A percentile compares a stretch with the other conserved stretches of the same genome.
Evolutionary conservation across 30 jellyfish, hydroid and myxozoan species (phyloP).

Genomic region (Hydractinia echinata): DNA sequence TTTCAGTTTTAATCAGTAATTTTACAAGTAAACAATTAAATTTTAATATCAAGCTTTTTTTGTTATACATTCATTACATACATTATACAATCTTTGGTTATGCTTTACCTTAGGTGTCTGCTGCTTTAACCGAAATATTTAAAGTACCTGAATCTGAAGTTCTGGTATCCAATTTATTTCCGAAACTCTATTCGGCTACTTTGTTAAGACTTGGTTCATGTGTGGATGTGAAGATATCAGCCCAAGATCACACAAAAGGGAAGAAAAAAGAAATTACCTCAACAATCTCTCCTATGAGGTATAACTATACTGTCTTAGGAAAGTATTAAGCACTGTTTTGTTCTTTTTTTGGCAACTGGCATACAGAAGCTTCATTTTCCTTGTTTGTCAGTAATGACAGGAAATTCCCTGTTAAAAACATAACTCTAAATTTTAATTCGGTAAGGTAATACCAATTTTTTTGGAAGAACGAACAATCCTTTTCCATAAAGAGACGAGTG

Average conservation of each 20-base stretch:
- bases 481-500: too few species aligned
- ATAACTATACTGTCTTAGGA: neutral
- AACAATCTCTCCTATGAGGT: slow-evolving; percentile 21
- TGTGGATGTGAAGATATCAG: slow-evolving; percentile 57
- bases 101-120: slow-evolving; percentile 44
- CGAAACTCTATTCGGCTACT: slow-evolving; percentile 77
- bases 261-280: slow-evolving; percentile 30
- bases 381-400: too few species aligned
- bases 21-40: too few species aligned
- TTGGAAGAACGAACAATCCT: too few species aligned
- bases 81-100: neutral
- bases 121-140: slow-evolving; percentile 83
- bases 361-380: too few species aligned
- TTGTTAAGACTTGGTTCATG: slow-evolving; percentile 82
- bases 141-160: slow-evolving; percentile 79
- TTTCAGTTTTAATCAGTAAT: too few species aligned
- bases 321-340: too few species aligned
- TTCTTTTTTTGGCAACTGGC: too few species aligned
- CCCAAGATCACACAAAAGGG: slow-evolving; percentile 35
- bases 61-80: neutral
- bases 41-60: neutral
- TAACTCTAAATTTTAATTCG: too few species aligned
- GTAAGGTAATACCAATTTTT: too few species aligned
- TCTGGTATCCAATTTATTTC: slow-evolving; percentile 49
- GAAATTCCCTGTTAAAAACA: too few species aligned